These are phyloP conservation scores for Chironomus tentans DNA, from an alignment of 2,888 invertebrate genomes.

Conservation along the genomic window DNA sequence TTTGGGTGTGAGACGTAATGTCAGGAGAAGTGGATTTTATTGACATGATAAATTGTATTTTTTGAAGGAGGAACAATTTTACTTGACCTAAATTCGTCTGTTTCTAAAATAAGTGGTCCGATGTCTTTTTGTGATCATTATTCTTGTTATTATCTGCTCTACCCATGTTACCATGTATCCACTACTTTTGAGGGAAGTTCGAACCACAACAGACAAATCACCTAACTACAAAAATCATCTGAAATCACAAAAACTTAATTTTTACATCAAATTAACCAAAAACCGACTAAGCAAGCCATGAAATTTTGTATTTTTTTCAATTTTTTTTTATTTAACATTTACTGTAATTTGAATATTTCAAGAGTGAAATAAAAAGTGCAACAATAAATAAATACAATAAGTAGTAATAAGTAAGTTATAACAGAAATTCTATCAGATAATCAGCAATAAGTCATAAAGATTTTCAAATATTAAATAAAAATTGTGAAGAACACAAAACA, in stretches of 20 bases:
- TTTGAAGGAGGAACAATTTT: no score
- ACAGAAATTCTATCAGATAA: background rate
- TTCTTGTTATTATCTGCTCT: no score
- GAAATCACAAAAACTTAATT: no score
- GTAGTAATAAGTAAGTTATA: background rate
- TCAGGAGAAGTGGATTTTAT: constrained; percentile 41
- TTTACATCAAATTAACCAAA: no score
- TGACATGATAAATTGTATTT: constrained; percentile 28
- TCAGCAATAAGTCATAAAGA: background rate
- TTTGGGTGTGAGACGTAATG: constrained; percentile 38
- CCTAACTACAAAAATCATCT: no score
- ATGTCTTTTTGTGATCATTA: no score
- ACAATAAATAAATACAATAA: background rate
- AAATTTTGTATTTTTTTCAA: background rate
- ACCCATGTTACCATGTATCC: no score
- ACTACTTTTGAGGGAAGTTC: no score
- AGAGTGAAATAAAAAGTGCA: background rate
- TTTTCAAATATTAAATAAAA: background rate
- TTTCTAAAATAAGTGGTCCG: no score
- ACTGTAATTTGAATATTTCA: background rate
- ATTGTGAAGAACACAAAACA: background rate
- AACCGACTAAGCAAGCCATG: no score
- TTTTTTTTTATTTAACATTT: background rate
- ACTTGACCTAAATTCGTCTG: no score
- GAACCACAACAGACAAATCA: no score